phyloP scores from a whole-genome alignment of 2,888 invertebrate genomes.

The Thecocarcelia acutangulata region DNA sequence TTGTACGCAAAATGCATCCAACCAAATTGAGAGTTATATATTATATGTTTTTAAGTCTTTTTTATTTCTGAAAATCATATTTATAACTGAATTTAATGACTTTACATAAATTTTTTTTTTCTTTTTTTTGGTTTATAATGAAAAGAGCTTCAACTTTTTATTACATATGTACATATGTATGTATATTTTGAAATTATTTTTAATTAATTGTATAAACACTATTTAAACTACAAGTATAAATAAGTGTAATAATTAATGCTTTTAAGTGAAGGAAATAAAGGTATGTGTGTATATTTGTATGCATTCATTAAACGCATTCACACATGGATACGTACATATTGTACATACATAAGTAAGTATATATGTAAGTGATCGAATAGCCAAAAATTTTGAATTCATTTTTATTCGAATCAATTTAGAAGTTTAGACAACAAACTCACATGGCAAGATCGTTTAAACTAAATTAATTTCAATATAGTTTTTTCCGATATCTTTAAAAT shows the following conservation, averaged over 20 bases:
- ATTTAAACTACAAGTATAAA: slow-evolving; percentile 8
- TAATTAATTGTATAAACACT: slow-evolving; percentile 16
- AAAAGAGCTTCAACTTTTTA: too few species aligned
- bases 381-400: too few species aligned
- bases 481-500: too few species aligned
- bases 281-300: background rate
- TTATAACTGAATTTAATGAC: slow-evolving; percentile 19
- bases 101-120: background rate
- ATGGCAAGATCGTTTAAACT: too few species aligned
- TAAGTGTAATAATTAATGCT: slow-evolving; percentile 18
- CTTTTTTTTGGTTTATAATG: background rate
- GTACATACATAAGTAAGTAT: background rate
- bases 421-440: too few species aligned
- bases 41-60: slow-evolving; percentile 41
- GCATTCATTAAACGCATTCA: background rate
- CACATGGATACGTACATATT: background rate
- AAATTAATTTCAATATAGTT: too few species aligned
- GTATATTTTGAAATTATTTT: background rate
- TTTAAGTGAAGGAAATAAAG: background rate
- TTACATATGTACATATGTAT: too few species aligned
- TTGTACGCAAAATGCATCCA: slow-evolving; percentile 77
- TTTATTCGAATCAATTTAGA: too few species aligned
- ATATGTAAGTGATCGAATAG: too few species aligned
- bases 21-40: slow-evolving; percentile 68
- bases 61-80: slow-evolving; percentile 48